These are phyloP conservation scores for Pseudobourletiella spinata DNA, from an alignment of 1,140 invertebrate genomes.

Conservation along the genomic window DNA sequence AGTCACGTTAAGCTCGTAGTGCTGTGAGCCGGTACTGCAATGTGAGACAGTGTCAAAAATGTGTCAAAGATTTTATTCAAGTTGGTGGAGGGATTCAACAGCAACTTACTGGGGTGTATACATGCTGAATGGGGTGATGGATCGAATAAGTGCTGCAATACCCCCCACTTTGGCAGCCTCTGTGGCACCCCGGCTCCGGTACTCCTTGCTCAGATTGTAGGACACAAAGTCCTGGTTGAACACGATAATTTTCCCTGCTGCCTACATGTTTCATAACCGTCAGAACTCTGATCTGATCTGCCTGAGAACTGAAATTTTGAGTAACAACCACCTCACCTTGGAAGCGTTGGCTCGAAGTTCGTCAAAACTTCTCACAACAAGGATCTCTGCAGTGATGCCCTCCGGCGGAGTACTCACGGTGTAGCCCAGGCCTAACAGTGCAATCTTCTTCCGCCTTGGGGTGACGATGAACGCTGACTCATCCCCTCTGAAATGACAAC, in stretches of 20 bases:
- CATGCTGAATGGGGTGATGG: conserved; percentile 64
- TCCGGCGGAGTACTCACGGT: conserved; percentile 41
- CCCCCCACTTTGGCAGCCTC: conserved; percentile 59
- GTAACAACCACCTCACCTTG: no score
- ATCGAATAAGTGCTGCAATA: conserved; percentile 61
- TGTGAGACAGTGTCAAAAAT: neutral
- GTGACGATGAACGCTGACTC: neutral
- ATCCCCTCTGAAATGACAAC: neutral
- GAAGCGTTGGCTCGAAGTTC: conserved; percentile 39
- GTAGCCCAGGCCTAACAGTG: conserved; percentile 42
- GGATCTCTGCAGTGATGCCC: conserved; percentile 39
- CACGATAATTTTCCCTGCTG: conserved; percentile 64
- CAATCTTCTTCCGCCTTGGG: conserved; percentile 36
- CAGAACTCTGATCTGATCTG: no score
- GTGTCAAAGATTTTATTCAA: neutral
- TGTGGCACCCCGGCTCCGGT: conserved; percentile 50
- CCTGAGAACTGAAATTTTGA: no score
- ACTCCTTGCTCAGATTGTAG: conserved; percentile 54
- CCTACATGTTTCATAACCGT: no score
- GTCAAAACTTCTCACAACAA: conserved; percentile 43
- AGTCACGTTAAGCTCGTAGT: conserved; percentile 49
- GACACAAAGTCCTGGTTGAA: conserved; percentile 53
- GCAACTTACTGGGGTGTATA: conserved; percentile 45
- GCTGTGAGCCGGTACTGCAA: conserved; percentile 49
- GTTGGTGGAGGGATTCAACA: neutral